phyloP scores from a whole-genome alignment of 2,797 vertebrate genomes.

The Gorsachius magnificus region DNA sequence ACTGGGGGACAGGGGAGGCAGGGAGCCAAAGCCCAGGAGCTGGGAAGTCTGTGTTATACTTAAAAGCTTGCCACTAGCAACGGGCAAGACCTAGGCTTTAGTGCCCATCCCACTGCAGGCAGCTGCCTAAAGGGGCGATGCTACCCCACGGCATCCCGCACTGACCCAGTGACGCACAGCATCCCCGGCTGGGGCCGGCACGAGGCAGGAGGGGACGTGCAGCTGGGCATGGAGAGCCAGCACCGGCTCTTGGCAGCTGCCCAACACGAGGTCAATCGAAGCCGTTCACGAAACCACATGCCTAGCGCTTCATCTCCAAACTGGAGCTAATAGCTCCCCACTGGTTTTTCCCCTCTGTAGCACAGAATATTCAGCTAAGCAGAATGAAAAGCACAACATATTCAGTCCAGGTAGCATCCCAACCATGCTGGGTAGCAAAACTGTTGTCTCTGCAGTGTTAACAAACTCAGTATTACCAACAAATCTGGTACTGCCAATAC shows the following conservation, averaged over 20 bases:
- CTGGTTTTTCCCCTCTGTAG: background rate
- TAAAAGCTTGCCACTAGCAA: background rate
- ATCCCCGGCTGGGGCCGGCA: background rate
- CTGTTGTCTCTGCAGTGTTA: background rate
- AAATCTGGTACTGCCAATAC: background rate
- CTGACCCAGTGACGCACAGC: background rate
- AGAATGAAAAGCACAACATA: background rate
- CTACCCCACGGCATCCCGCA: background rate
- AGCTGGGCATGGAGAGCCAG: background rate
- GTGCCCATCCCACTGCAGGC: background rate
- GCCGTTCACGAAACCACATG: background rate
- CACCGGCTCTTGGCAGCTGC: background rate
- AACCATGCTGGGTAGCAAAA: background rate
- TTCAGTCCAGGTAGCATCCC: background rate
- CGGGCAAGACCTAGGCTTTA: background rate
- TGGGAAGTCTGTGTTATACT: background rate
- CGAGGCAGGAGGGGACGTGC: background rate
- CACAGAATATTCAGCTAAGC: rapidly evolving
- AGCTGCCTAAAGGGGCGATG: background rate
- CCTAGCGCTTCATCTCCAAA: background rate
- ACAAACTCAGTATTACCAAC: background rate
- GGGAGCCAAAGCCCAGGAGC: background rate
- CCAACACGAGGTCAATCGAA: background rate
- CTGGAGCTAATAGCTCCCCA: background rate
- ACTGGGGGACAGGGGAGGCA: background rate